phyloP scores from a whole-genome alignment of 2,888 invertebrate species.

The Diaphora mendica region DNA sequence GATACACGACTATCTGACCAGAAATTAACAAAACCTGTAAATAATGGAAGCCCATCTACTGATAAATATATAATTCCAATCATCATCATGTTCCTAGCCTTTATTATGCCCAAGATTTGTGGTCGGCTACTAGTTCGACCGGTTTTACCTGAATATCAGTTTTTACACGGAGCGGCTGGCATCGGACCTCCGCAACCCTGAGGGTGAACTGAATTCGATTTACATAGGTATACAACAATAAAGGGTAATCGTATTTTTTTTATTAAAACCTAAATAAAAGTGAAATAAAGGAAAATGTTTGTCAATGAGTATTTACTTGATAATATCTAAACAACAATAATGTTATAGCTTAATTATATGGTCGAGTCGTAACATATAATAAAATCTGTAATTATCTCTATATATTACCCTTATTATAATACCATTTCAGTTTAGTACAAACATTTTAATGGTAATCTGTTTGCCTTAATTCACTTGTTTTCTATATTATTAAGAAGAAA shows the following conservation, averaged over 20 bases:
- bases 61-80: neutral
- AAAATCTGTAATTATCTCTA: conserved; percentile 34
- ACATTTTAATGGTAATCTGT: conserved; percentile 12
- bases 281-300: too few species aligned
- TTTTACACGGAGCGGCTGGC: too few species aligned
- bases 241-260: too few species aligned
- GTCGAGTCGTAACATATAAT: conserved; percentile 32
- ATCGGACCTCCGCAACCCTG: too few species aligned
- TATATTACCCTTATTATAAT: conserved; percentile 28
- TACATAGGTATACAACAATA: too few species aligned
- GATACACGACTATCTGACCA: too few species aligned
- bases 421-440: conserved; percentile 25
- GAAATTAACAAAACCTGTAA: neutral
- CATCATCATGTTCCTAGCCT: too few species aligned
- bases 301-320: conserved; percentile 12
- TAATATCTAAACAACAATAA: conserved; percentile 34
- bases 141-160: too few species aligned
- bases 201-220: too few species aligned
- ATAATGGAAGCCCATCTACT: neutral
- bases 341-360: conserved; percentile 43
- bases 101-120: too few species aligned
- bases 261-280: too few species aligned
- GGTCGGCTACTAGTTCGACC: too few species aligned
- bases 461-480: neutral
- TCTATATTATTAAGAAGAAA: neutral